Base-by-base conservation (phyloP, 2,113 vertebrate genomes). In the Orientallactaga bullata region DNA sequence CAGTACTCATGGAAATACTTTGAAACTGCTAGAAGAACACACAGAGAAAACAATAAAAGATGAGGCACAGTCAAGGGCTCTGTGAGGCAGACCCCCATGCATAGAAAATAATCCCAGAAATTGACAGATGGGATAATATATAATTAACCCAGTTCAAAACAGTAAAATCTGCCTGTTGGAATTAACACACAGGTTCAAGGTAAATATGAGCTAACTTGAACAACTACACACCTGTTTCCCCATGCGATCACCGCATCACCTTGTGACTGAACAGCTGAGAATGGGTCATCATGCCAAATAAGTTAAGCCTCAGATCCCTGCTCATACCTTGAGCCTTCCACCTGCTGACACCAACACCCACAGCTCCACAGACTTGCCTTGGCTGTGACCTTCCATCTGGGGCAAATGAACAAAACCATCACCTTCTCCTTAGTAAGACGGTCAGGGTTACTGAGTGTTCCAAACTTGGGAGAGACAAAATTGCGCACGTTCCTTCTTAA, bases 171-270 rank as follows among this genome's bases (percentile, higher is more conserved):
- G 79, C 13, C 15, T 94, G 23, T 39, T 74, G 42, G n/a, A 30
- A 9, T 83, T 72, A 84, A 72, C 30, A 89, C 23, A 35, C 30
- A n/a, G 13, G 7, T 66, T 21, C 72, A 95, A 89, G 83, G 61
- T 79, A 83, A 94, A 55, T 66, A 66, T 66, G 85, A 80, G 76
- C 32, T 66, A 81, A 71, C 76, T 84, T n/a, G 72, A 65, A 80
- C 1, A 7, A 51, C 71, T 80, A 24, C 17, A 39, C n/a, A 55
- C 13, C 17, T 35, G 11, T 12, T 81, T 79, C 66, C 37, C 47
- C 51, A 28, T 32, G 42, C 23, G 77, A 28, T 13, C 65, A 51
- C 1, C n/a, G 5, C 16, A 47, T 1, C 71, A n/a, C 15, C 79
- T 11, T 5, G n/a, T 21, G 26, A 71, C 55, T 18, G n/a, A 83